Percentiles rank a stretch among this genome's conserved stretches.
Evolutionary conservation across 2,888 invertebrate species (phyloP).

Genomic region (Frankliniella intonsa): DNA sequence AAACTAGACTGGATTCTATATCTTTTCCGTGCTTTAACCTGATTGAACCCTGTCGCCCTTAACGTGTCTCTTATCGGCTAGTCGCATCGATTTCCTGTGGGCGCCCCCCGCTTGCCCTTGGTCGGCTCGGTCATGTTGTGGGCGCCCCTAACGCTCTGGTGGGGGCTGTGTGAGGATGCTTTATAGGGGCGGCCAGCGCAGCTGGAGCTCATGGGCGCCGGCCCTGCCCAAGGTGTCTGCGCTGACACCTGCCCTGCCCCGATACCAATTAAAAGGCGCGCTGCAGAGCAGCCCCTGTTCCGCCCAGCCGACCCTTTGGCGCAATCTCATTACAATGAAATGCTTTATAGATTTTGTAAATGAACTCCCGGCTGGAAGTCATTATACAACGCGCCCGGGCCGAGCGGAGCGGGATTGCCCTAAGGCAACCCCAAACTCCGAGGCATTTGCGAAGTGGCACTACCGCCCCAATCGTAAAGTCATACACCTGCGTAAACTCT

Average conservation of each 20-base stretch:
- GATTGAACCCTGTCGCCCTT: no score
- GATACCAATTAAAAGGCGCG: constrained; percentile 8
- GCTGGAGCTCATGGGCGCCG: neutral
- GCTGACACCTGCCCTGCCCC: neutral
- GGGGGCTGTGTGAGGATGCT: no score
- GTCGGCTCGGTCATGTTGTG: neutral
- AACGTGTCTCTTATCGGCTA: no score
- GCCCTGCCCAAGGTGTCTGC: neutral
- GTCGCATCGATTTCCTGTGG: no score
- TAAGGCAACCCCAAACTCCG: neutral
- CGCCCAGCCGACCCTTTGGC: no score
- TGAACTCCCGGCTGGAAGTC: neutral
- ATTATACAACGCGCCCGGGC: neutral
- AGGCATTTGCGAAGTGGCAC: no score
- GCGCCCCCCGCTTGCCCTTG: neutral
- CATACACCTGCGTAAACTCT: no score
- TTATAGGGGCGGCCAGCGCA: no score
- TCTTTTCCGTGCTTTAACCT: no score
- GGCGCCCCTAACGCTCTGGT: neutral
- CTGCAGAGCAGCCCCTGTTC: neutral
- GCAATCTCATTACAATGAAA: neutral
- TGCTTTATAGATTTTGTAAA: constrained; percentile 22
- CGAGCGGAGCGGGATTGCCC: neutral
- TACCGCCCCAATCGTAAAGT: no score
- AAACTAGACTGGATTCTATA: no score